Evolutionary conservation across 2,797 vertebrate species (phyloP).

Genomic region (Ispidina picta): DNA sequence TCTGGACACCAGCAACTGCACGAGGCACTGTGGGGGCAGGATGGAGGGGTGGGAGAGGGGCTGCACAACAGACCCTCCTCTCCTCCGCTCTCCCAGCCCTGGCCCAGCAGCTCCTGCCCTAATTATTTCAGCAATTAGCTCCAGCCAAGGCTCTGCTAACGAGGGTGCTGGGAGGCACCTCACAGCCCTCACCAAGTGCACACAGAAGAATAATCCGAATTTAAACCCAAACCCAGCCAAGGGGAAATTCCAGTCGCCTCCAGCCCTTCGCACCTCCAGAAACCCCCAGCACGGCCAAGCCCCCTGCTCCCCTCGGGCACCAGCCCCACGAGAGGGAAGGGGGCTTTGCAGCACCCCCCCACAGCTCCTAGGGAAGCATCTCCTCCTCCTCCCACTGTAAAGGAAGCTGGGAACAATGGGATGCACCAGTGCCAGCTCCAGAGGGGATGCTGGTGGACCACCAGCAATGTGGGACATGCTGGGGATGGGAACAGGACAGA

Average conservation of each 20-base stretch:
- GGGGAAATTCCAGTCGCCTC: background rate
- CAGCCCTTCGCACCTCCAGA: background rate
- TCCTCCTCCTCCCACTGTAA: background rate
- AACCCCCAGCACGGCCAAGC: background rate
- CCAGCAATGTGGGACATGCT: background rate
- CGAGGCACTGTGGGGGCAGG: accelerated
- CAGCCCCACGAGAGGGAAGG: background rate
- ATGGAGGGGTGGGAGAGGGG: accelerated
- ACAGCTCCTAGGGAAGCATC: background rate
- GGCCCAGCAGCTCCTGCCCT: background rate
- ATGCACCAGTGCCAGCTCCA: background rate
- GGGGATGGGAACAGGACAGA: no score
- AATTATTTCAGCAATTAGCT: background rate
- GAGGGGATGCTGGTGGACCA: background rate
- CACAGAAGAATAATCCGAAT: background rate
- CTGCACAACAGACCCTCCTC: accelerated
- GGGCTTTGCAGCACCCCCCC: background rate
- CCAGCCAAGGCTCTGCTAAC: background rate
- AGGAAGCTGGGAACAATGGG: conserved; percentile 32
- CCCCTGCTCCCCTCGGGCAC: accelerated
- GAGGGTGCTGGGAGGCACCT: background rate
- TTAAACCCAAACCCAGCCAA: conserved; percentile 8
- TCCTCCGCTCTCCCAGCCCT: accelerated
- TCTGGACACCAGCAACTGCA: background rate
- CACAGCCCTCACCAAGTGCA: accelerated